These are phyloP conservation scores for Neoaliturus tenellus DNA, from an alignment of 2,888 invertebrate species.

Conservation along the genomic window DNA sequence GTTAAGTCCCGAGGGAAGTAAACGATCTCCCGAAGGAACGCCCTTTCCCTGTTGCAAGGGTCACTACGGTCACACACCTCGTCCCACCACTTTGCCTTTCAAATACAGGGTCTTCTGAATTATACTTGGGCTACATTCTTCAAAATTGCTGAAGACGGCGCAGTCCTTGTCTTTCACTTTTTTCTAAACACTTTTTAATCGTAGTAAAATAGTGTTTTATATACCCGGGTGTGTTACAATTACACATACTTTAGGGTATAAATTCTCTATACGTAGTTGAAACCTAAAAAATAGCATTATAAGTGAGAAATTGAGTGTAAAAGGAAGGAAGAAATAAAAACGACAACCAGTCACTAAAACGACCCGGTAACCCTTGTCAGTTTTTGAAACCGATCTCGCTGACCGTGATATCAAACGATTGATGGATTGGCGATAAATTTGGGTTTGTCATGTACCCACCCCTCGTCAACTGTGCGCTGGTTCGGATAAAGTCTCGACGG, in stretches of 20 bases:
- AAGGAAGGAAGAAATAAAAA: slow-evolving; percentile 5
- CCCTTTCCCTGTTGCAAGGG: slow-evolving; percentile 24
- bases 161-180: not conserved
- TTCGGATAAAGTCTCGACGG: not conserved
- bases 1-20: slow-evolving; percentile 24
- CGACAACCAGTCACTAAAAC: not conserved
- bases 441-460: not conserved
- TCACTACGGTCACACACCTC: not conserved
- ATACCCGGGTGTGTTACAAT: not conserved
- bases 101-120: slow-evolving; percentile 16
- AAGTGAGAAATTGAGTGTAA: not conserved
- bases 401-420: not conserved
- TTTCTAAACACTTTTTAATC: too few species aligned
- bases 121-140: not conserved
- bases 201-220: not conserved
- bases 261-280: not conserved
- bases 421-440: slow-evolving; percentile 5
- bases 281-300: too few species aligned
- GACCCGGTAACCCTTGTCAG: not conserved
- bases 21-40: slow-evolving; percentile 27
- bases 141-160: not conserved
- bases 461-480: not conserved
- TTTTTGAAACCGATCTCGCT: not conserved
- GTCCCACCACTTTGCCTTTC: slow-evolving; percentile 20
- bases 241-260: not conserved